Conservation (phyloP, 2,113 vertebrate genomes). For the Mormoops blainvillei region DNA sequence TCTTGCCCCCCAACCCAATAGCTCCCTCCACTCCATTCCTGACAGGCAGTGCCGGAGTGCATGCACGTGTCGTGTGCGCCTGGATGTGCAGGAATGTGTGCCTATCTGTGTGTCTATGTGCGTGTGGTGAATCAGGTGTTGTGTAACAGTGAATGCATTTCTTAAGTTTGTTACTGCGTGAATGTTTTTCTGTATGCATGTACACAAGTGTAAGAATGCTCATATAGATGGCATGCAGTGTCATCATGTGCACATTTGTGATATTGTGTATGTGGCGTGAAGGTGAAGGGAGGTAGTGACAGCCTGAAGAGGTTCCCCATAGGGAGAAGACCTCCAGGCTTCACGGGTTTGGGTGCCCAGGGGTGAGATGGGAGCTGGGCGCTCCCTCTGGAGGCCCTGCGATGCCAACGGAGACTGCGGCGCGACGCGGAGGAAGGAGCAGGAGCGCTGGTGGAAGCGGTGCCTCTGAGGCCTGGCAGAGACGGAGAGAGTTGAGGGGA, state of each 20-base stretch:
- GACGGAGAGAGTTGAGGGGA: neutral
- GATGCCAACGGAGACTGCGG: no score
- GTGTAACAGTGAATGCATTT: neutral
- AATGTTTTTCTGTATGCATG: neutral
- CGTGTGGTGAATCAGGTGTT: neutral
- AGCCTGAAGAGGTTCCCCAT: neutral
- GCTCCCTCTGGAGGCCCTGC: neutral
- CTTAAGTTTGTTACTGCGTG: neutral
- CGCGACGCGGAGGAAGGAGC: neutral
- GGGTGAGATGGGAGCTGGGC: neutral
- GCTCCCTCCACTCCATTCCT: neutral
- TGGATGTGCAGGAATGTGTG: neutral
- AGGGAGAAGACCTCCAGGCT: neutral
- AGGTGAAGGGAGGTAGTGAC: neutral
- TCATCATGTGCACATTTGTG: neutral
- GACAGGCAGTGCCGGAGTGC: neutral
- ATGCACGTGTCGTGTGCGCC: neutral
- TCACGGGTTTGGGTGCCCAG: neutral
- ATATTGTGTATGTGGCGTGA: neutral
- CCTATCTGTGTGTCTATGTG: neutral
- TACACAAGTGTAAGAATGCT: neutral
- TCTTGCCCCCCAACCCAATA: neutral
- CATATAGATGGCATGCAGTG: neutral
- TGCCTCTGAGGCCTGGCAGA: neutral
- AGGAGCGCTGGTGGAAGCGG: rapidly evolving